Conservation (phyloP, 1,140 invertebrate species). For the Dolichoris vasculosae region DNA sequence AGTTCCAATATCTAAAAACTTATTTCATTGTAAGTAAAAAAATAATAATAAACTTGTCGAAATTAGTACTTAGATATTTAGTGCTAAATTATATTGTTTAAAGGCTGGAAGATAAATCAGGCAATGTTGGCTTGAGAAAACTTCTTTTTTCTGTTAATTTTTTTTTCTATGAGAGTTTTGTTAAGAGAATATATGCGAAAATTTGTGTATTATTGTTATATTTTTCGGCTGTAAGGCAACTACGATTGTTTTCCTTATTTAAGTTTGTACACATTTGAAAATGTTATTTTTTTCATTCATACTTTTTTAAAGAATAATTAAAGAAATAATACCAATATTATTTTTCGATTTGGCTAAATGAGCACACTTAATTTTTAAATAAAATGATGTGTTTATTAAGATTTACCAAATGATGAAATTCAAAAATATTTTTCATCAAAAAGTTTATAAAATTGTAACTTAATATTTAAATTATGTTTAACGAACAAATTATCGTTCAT, state of each 20-base stretch:
- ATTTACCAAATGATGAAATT: background rate
- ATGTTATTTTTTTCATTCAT: background rate
- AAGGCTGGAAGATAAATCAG: constrained; percentile 4
- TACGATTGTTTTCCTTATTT: background rate
- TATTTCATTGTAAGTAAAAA: constrained; percentile 3
- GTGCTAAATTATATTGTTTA: constrained; percentile 22
- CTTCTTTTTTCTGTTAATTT: constrained; percentile 9
- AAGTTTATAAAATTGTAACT: background rate
- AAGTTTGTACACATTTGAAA: background rate
- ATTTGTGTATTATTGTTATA: background rate
- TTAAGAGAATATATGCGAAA: background rate
- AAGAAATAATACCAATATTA: background rate
- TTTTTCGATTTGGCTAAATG: background rate
- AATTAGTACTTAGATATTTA: constrained; percentile 45
- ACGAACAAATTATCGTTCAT: constrained; percentile 8
- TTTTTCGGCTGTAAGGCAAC: background rate
- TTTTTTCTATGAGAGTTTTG: background rate
- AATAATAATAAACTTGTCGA: constrained; percentile 32
- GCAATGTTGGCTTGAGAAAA: background rate
- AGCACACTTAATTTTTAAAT: background rate
- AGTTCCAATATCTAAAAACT: background rate
- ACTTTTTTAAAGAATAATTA: background rate
- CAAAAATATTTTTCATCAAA: background rate
- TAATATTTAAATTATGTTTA: background rate
- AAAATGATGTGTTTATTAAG: background rate